Evolutionary conservation across 2,797 vertebrate species (phyloP).

Genomic region (Menidia menidia): DNA sequence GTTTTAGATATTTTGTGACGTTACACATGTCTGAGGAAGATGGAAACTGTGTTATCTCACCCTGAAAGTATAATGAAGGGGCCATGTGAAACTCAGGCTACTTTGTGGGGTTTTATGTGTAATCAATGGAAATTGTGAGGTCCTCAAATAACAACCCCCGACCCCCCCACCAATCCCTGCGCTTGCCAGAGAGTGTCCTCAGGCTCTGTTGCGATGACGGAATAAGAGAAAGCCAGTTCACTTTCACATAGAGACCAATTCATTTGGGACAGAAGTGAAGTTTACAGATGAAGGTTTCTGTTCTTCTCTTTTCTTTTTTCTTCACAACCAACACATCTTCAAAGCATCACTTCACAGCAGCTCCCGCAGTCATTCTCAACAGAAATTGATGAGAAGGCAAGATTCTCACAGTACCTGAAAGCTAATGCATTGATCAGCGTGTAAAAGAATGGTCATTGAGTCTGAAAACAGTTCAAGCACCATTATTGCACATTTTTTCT

Average conservation of each 20-base stretch:
- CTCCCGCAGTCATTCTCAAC: slow-evolving; percentile 46
- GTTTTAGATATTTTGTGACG: slow-evolving; percentile 12
- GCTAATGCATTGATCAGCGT: slow-evolving; percentile 25
- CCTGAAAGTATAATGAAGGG: slow-evolving; percentile 46
- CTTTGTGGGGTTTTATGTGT: slow-evolving; percentile 71
- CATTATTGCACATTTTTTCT: neutral
- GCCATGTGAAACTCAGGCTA: slow-evolving; percentile 47
- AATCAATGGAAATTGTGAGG: slow-evolving; percentile 77
- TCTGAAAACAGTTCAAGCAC: neutral
- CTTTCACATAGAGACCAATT: slow-evolving; percentile 64
- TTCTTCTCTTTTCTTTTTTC: slow-evolving; percentile 56
- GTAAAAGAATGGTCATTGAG: slow-evolving; percentile 13
- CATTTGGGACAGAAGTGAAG: slow-evolving; percentile 58
- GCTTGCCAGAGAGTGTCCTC: slow-evolving; percentile 70
- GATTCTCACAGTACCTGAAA: slow-evolving; percentile 40
- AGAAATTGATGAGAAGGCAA: slow-evolving; percentile 49
- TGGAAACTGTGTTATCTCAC: slow-evolving; percentile 19
- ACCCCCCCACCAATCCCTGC: neutral
- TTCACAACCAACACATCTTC: slow-evolving; percentile 52
- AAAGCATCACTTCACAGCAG: slow-evolving; percentile 44
- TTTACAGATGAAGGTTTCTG: slow-evolving; percentile 62
- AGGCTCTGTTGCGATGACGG: slow-evolving; percentile 57
- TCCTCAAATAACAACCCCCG: slow-evolving; percentile 56
- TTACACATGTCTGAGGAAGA: slow-evolving; percentile 14
- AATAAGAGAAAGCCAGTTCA: slow-evolving; percentile 32